Evolutionary conservation across 2,888 invertebrate species (phyloP).

Genomic region (Drosophila mimetica): DNA sequence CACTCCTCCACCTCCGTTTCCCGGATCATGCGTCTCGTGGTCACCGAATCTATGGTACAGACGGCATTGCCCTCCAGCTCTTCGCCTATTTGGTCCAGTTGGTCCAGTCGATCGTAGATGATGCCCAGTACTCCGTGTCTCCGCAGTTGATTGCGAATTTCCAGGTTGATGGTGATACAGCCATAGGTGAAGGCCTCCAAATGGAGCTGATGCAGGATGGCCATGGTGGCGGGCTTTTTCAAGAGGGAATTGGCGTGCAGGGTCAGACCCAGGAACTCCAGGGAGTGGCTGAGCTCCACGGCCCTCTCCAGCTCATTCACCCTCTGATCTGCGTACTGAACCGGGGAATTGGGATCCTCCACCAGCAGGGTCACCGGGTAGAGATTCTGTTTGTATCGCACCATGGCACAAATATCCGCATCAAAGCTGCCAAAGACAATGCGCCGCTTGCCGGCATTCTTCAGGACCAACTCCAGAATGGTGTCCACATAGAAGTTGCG

Average conservation of each 20-base stretch:
- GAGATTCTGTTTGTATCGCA: slow-evolving; percentile 96
- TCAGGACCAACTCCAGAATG: slow-evolving; percentile 86
- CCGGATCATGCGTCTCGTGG: slow-evolving; percentile 21
- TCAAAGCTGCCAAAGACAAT: slow-evolving; percentile 97
- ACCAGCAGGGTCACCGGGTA: slow-evolving; percentile 97
- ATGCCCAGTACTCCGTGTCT: slow-evolving; percentile 47
- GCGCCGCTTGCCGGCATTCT: slow-evolving; percentile 89
- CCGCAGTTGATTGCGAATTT: slow-evolving; percentile 22
- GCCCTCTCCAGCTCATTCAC: slow-evolving; percentile 91
- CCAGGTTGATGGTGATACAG: background rate
- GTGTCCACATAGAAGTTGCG: slow-evolving; percentile 95
- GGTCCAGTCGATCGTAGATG: slow-evolving; percentile 63
- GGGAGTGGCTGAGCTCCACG: slow-evolving; percentile 90
- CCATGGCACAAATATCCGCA: slow-evolving; percentile 96
- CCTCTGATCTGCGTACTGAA: slow-evolving; percentile 92
- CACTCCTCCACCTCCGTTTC: slow-evolving; percentile 39
- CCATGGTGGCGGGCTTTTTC: slow-evolving; percentile 86
- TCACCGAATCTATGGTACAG: slow-evolving; percentile 54
- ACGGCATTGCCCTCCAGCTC: slow-evolving; percentile 33
- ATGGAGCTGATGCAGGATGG: slow-evolving; percentile 26
- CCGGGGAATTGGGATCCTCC: slow-evolving; percentile 87
- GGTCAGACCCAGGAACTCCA: slow-evolving; percentile 93
- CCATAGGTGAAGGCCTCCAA: slow-evolving; percentile 53
- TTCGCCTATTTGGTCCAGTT: slow-evolving; percentile 50
- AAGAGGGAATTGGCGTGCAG: slow-evolving; percentile 95